Percentiles rank a stretch among this genome's conserved stretches.
Evolutionary conservation across 2,113 vertebrate species (phyloP).

Genomic region (Trogon surrucura): DNA sequence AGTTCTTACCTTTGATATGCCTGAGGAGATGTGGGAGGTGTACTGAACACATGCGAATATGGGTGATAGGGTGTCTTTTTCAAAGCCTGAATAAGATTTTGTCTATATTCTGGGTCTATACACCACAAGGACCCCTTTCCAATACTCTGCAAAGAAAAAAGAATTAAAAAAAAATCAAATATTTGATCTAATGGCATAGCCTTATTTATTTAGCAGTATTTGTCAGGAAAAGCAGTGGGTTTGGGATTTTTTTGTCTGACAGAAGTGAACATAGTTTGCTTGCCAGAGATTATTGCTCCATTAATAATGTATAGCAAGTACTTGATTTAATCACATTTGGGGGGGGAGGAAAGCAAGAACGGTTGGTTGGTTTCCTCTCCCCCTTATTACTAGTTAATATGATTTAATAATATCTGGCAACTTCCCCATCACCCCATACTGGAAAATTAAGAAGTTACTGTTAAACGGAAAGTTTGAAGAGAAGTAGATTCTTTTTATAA

Average conservation of each 20-base stretch:
- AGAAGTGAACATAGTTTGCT: background rate
- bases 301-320: background rate
- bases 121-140: slow-evolving; percentile 99
- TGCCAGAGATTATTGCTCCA: slow-evolving; percentile 15
- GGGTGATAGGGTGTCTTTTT: slow-evolving; percentile 99
- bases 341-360: background rate
- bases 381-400: background rate
- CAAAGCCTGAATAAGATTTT: slow-evolving; percentile 99
- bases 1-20: slow-evolving; percentile 94
- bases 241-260: background rate
- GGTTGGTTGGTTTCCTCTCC: background rate
- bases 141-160: slow-evolving; percentile 89
- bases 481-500: background rate
- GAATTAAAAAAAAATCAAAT: slow-evolving; percentile 54
- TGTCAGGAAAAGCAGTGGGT: slow-evolving; percentile 22
- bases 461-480: slow-evolving; percentile 5
- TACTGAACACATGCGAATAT: slow-evolving; percentile 89
- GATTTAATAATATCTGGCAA: background rate
- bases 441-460: slow-evolving; percentile 4
- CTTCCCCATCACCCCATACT: background rate
- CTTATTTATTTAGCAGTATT: background rate
- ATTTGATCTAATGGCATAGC: slow-evolving; percentile 5
- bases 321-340: slow-evolving; percentile 6
- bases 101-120: slow-evolving; percentile 99
- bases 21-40: slow-evolving; percentile 91